Evolutionary conservation across 2,888 invertebrate genomes (phyloP).

Genomic region (Diploptera punctata): DNA sequence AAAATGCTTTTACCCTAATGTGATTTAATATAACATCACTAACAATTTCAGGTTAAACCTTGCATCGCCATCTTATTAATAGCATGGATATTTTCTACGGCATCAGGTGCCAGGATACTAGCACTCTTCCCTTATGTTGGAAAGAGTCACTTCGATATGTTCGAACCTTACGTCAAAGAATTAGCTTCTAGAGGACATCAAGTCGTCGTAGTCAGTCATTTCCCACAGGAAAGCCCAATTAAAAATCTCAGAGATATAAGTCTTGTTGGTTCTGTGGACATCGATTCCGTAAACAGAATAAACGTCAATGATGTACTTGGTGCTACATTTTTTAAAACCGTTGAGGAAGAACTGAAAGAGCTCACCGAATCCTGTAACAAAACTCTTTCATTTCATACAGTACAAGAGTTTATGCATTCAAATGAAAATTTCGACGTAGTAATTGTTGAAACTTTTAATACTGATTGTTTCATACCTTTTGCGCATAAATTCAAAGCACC

Average conservation of each 20-base stretch:
- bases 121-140: too few relatives aligned
- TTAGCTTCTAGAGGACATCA: conserved; percentile 33
- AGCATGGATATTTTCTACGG: too few relatives aligned
- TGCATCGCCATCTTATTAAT: too few relatives aligned
- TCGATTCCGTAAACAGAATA: background rate
- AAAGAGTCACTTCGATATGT: too few relatives aligned
- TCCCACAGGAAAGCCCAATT: conserved; percentile 23
- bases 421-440: conserved; percentile 66
- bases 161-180: too few relatives aligned
- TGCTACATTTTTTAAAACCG: background rate
- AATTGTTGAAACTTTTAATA: conserved; percentile 73
- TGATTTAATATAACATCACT: too few relatives aligned
- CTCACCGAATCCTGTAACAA: conserved; percentile 31
- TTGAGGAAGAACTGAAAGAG: background rate
- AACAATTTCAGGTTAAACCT: too few relatives aligned
- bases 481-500: conserved; percentile 64
- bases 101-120: conserved; percentile 23
- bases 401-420: conserved; percentile 41
- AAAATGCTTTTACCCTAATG: too few relatives aligned
- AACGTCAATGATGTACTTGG: background rate
- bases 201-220: conserved; percentile 34
- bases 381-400: conserved; percentile 29
- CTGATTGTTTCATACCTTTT: conserved; percentile 72
- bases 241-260: conserved; percentile 30
- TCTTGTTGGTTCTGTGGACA: conserved; percentile 1